Percentiles rank a stretch among this genome's conserved stretches.
Conservation (phyloP, 2,888 invertebrate genomes). For the Fissipunctia ypsillon region DNA sequence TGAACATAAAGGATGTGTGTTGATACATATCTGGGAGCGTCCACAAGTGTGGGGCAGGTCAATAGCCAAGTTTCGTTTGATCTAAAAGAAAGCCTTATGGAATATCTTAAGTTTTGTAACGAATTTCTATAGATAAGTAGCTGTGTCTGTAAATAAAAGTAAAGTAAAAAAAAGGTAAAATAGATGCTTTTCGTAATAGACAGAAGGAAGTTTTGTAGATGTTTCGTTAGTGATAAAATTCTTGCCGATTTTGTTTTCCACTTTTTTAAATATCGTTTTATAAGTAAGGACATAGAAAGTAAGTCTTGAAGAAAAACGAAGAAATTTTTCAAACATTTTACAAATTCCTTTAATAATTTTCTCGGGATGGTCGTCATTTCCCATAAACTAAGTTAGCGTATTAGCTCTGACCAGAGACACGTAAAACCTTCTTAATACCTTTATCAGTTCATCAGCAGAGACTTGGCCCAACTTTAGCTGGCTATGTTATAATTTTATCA, state of each 20-base stretch:
- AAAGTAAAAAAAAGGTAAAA: background rate
- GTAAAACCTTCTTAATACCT: conserved; percentile 21
- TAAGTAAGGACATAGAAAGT: background rate
- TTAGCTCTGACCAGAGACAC: background rate
- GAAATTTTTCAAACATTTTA: background rate
- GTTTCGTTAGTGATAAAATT: background rate
- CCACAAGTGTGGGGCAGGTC: background rate
- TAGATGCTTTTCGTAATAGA: background rate
- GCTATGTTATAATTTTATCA: conserved; percentile 53
- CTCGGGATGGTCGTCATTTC: background rate
- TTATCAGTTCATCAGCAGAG: conserved; percentile 43
- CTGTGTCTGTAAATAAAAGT: background rate
- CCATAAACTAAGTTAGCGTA: background rate
- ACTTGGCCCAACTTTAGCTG: conserved; percentile 40
- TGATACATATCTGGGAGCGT: conserved; percentile 1
- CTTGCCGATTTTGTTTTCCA: background rate
- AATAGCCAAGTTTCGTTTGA: conserved; percentile 6
- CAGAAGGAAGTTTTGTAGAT: background rate
- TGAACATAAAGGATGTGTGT: conserved; percentile 25
- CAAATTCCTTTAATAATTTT: background rate
- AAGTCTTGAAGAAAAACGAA: background rate
- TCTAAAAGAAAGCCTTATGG: background rate
- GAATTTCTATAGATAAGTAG: background rate
- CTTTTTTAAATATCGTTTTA: background rate
- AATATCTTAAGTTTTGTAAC: background rate